These are phyloP conservation scores for Excalfactoria chinensis DNA, from an alignment of 2,113 vertebrate species.

Conservation along the genomic window DNA sequence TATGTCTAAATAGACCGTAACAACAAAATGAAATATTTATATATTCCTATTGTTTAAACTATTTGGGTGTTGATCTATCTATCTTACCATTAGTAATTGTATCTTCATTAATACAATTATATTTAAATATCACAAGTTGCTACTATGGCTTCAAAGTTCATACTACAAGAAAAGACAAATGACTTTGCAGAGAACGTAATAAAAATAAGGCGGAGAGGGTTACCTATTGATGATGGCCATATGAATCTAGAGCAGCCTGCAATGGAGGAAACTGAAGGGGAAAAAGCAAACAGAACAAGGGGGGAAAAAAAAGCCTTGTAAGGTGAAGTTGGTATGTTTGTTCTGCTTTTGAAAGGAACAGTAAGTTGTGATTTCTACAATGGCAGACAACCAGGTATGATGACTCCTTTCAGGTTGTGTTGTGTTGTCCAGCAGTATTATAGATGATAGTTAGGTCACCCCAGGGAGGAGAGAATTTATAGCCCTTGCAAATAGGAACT, in stretches of 20 bases:
- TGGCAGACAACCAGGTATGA: background rate
- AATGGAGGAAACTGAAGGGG: background rate
- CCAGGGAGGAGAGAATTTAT: conserved; percentile 5
- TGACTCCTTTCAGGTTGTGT: background rate
- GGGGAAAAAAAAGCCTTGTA: background rate
- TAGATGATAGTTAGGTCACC: background rate
- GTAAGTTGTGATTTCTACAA: background rate
- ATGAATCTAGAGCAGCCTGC: background rate
- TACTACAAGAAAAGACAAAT: background rate
- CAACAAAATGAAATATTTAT: background rate
- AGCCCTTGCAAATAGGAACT: background rate
- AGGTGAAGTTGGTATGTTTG: background rate
- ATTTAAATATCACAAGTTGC: background rate
- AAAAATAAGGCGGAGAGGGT: background rate
- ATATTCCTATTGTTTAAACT: background rate
- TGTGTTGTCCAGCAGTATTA: background rate
- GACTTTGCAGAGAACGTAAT: background rate
- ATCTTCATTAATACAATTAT: background rate
- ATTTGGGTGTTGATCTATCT: background rate
- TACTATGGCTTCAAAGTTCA: background rate
- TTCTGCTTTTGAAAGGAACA: background rate
- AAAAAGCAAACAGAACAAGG: accelerated
- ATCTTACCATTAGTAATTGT: background rate
- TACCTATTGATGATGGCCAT: background rate
- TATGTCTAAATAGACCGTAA: background rate